Evolutionary conservation across 2,888 invertebrate species (phyloP), one percentile per base, ranked within the genome.

Genomic region (Geotrupes spiniger): DNA sequence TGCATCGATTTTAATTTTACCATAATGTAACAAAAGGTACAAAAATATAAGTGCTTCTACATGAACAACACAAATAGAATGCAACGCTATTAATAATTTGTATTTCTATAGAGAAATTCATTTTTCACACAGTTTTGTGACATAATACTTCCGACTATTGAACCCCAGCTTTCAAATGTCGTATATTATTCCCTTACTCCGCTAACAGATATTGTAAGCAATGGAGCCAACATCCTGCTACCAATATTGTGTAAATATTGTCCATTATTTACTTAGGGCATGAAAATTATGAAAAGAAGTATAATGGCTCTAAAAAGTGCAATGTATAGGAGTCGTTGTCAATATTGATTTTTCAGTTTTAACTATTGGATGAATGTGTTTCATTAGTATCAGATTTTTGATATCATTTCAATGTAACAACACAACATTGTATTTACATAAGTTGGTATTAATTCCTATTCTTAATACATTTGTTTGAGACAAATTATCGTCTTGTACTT

Each of bases 211-310:
- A 63, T 62, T 63, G 63, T 59, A 63, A 57, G 61, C 63, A 66
- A 57, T 56, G 60, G 59, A 63, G 65, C 65, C 59, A 59, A 68
- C 65, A 64, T 68, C 68, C 68, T 66, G 65, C 59, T 57, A 57
- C 56, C 40, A 37, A 52, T 45, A 49, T 43, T 49, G 47, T 46
- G 49, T 49, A 49, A 42, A 44, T 46, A 46, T 46, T 52, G 45
- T 46, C 46, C 45, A 50, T 50, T 50, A 50, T 50, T 50, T 50
- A 50, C 50, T 46, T 45, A 46, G 50, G 50, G 45, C 50, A 46
- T 46, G 50, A 40, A 50, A 50, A 50, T 50, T 50, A 50, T 50
- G 46, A 50, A 50, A 50, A 49, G 50, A 42, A 37, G 41, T 42
- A 50, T 42, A 50, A 45, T 38, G 50, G 37, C 36, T 15, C 50